Evolutionary conservation across 1,140 invertebrate genomes (phyloP), one percentile per base, ranked within the genome.

Genomic region (Proctacanthus coquilletti): DNA sequence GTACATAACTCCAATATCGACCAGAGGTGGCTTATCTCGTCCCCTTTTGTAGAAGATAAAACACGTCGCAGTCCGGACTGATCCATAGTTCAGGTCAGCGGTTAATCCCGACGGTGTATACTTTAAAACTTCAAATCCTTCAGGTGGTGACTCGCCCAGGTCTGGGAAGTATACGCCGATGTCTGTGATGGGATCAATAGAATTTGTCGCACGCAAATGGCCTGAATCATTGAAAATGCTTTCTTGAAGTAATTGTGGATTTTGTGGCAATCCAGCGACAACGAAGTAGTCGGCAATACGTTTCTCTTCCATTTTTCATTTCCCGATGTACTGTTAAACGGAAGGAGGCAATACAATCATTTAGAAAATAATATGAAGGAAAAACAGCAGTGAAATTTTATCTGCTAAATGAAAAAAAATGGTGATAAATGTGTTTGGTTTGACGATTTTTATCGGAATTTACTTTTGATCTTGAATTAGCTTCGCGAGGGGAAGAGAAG

Each of bases 31-130:
- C 60, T 91, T 92, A 56, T 98, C 88, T 45, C 84, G 71, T 15
- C 95, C 91, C 43, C 95, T 67, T 47, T 77, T 70, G 58, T 81
- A 92, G 61, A 93, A 98, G 18, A 99, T 69, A 63, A 76, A 97
- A 60, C 94, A 89, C 61, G 93, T 85, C 15, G 82, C 80, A 39
- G 87, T 85, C 30, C 91, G 72, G 44, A 98, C 69, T 48, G 89
- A 94, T 14, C 94, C 95, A 76, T 96, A 88, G 63, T 98, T 98
- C 21, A 99, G 68, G 64, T 98, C 88, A 1, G 95, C 95, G 10
- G 74, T 72, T 41, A 87, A 64, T 3, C 87, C 86, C 14, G 75
- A 72, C 6, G 91, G 87, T 3, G 94, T 97, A 27, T 70, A 63
- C 42, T 86, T 81, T n/a, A 98, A 68, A 15, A 87, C 65, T 33